Conservation (phyloP, 2,888 invertebrate genomes). For the Lacanobia oleracea region DNA sequence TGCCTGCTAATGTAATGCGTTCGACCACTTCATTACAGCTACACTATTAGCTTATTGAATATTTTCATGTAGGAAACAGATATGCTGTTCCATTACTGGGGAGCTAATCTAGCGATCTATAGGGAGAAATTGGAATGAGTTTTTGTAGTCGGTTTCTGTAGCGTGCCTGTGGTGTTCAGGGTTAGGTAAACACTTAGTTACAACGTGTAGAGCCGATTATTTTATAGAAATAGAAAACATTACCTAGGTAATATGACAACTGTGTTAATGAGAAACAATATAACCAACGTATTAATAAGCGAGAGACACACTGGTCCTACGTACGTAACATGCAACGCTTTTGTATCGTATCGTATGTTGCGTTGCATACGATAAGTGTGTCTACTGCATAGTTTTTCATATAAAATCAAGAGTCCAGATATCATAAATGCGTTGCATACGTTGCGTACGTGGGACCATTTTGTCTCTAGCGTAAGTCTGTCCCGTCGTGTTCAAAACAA, state of each 20-base stretch:
- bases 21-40: conserved; percentile 45
- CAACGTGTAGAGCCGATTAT: neutral
- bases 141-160: neutral
- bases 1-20: conserved; percentile 60
- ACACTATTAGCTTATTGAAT: conserved; percentile 55
- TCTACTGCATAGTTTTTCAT: too few relatives aligned
- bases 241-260: neutral
- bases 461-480: too few relatives aligned
- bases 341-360: too few relatives aligned
- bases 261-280: neutral
- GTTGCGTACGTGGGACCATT: too few relatives aligned
- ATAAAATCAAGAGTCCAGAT: too few relatives aligned
- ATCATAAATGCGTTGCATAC: too few relatives aligned
- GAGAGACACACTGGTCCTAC: too few relatives aligned
- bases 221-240: neutral
- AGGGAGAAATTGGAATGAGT: neutral
- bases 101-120: conserved; percentile 7
- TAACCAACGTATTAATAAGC: neutral
- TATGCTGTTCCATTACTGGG: conserved; percentile 21
- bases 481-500: neutral
- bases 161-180: neutral
- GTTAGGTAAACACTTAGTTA: too few relatives aligned
- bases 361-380: too few relatives aligned
- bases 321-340: too few relatives aligned
- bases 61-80: conserved; percentile 38